Conservation (phyloP, 2,888 invertebrate species). For the Philhelius pedissequus region DNA sequence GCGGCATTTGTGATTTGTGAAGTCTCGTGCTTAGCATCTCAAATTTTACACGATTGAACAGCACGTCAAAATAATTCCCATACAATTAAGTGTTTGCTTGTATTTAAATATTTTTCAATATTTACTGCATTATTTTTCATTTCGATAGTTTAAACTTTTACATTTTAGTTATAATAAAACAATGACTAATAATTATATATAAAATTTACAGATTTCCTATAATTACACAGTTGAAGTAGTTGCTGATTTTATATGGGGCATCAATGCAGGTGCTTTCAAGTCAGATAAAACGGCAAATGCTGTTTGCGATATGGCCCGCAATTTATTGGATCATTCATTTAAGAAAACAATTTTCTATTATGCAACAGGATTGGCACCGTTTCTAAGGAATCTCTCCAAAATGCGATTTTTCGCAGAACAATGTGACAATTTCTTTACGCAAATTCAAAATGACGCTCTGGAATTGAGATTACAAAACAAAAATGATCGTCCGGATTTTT, state of each 20-base stretch:
- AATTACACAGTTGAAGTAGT: conserved; percentile 73
- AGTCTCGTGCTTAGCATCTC: too few species aligned
- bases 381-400: conserved; percentile 67
- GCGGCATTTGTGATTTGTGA: too few species aligned
- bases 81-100: too few species aligned
- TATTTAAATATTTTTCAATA: too few species aligned
- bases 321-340: background rate
- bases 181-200: too few species aligned
- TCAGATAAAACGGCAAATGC: background rate
- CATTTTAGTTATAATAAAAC: too few species aligned
- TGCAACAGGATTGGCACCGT: conserved; percentile 70
- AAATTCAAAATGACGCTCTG: conserved; percentile 72
- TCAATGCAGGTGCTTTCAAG: conserved; percentile 73
- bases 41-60: too few species aligned
- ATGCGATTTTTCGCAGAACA: conserved; percentile 77
- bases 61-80: too few species aligned
- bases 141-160: too few species aligned
- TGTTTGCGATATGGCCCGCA: background rate
- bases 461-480: conserved; percentile 69
- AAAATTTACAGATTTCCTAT: background rate
- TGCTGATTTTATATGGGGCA: conserved; percentile 74
- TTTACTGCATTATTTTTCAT: too few species aligned
- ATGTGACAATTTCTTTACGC: conserved; percentile 81
- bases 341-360: conserved; percentile 40
- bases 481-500: conserved; percentile 72